Percentiles rank a stretch among this genome's conserved stretches.
These are phyloP conservation scores for Drosophila ironensis DNA, from an alignment of 1,140 invertebrate species.

Conservation along the genomic window DNA sequence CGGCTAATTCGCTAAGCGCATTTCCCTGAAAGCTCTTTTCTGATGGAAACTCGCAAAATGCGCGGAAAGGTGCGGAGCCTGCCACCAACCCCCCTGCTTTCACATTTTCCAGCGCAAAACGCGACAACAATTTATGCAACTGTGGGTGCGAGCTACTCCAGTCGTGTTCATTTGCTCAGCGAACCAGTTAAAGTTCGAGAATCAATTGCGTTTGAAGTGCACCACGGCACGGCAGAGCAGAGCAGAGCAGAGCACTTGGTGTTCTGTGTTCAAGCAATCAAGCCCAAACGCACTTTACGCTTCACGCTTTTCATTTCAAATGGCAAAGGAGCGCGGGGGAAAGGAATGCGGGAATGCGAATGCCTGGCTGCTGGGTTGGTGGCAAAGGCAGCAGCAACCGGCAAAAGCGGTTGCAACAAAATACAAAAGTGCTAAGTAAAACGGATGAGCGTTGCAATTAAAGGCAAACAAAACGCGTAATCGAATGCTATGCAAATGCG, in stretches of 20 bases:
- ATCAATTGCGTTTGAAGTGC: slow-evolving; percentile 33
- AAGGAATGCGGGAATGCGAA: neutral
- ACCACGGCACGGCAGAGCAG: too few species aligned
- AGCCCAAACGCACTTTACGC: slow-evolving; percentile 38
- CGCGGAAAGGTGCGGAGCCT: too few species aligned
- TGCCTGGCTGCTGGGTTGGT: neutral
- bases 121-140: neutral
- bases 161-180: slow-evolving; percentile 10
- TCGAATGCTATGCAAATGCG: slow-evolving; percentile 64
- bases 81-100: too few species aligned
- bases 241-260: slow-evolving; percentile 9
- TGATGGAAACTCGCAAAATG: too few species aligned
- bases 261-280: slow-evolving; percentile 17
- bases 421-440: slow-evolving; percentile 43
- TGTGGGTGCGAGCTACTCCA: neutral
- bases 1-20: neutral
- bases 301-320: slow-evolving; percentile 25
- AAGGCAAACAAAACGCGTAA: slow-evolving; percentile 69
- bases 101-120: neutral
- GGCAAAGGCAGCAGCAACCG: neutral
- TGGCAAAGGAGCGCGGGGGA: slow-evolving; percentile 6
- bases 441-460: slow-evolving; percentile 64
- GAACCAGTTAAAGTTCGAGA: slow-evolving; percentile 23
- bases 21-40: neutral
- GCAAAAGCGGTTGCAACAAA: neutral